Conservation (phyloP, 2,888 invertebrate species). For the Neoaliturus tenellus region DNA sequence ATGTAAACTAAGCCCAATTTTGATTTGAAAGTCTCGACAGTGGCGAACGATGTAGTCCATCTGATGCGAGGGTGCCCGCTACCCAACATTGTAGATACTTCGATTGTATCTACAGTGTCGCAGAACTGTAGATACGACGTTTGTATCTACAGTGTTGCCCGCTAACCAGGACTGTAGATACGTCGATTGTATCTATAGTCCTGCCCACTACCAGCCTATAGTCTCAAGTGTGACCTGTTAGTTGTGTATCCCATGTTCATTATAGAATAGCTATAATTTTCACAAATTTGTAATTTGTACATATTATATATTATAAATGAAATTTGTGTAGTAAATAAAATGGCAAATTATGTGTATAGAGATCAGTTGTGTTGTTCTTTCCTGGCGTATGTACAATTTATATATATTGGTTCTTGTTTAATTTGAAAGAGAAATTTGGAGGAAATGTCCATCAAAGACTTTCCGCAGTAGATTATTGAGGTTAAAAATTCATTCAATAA, state of each 20-base stretch:
- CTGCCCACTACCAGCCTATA: neutral
- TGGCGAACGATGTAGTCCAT: neutral
- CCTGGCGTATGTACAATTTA: neutral
- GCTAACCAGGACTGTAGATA: too few species aligned
- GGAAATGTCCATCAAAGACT: too few species aligned
- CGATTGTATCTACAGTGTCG: too few species aligned
- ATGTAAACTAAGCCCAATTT: neutral
- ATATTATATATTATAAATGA: conserved; percentile 63
- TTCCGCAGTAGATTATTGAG: too few species aligned
- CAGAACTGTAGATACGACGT: too few species aligned
- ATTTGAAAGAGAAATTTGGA: too few species aligned
- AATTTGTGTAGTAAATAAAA: conserved; percentile 58
- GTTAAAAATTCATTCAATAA: too few species aligned
- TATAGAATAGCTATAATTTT: conserved; percentile 51
- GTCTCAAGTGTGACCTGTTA: conserved; percentile 6
- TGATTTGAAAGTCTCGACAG: neutral
- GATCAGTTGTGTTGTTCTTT: conserved; percentile 22
- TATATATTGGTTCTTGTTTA: too few species aligned
- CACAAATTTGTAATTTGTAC: conserved; percentile 63
- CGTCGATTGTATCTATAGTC: neutral
- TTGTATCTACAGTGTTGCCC: too few species aligned
- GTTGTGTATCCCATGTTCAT: conserved; percentile 19
- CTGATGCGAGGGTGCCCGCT: too few species aligned
- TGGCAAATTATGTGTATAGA: conserved; percentile 58
- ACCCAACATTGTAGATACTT: too few species aligned